phyloP scores from a whole-genome alignment of 2,113 vertebrate species.

The Lepus europaeus region DNA sequence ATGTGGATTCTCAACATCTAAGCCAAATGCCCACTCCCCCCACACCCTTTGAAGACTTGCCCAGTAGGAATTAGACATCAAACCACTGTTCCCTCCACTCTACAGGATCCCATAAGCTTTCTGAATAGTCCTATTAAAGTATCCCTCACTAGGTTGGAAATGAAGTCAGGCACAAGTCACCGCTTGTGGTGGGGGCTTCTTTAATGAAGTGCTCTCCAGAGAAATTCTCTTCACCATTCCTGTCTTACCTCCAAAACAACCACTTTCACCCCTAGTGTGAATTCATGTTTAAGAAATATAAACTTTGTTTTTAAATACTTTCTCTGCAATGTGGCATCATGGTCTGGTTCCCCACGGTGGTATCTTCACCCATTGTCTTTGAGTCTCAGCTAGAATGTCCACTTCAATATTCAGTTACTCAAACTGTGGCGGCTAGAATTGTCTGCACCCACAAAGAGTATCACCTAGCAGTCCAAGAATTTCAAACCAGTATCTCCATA shows the following conservation, averaged over 20 bases:
- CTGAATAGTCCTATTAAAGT: background rate
- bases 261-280: background rate
- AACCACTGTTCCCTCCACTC: background rate
- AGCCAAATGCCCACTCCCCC: no score
- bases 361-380: background rate
- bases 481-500: background rate
- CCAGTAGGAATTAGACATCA: background rate
- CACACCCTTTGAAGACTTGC: background rate
- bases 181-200: background rate
- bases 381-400: background rate
- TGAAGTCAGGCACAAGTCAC: background rate
- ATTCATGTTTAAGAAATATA: background rate
- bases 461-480: background rate
- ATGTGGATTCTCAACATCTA: no score
- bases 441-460: background rate
- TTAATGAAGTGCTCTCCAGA: background rate
- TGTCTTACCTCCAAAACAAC: background rate
- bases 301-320: constrained; percentile 9
- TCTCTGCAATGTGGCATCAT: background rate
- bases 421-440: background rate
- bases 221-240: background rate
- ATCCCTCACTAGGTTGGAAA: background rate
- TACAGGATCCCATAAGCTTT: background rate
- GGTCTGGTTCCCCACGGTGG: background rate
- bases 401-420: constrained; percentile 25